Base-by-base conservation (phyloP, 2,113 vertebrate species). In the Macaca mulatta region DNA sequence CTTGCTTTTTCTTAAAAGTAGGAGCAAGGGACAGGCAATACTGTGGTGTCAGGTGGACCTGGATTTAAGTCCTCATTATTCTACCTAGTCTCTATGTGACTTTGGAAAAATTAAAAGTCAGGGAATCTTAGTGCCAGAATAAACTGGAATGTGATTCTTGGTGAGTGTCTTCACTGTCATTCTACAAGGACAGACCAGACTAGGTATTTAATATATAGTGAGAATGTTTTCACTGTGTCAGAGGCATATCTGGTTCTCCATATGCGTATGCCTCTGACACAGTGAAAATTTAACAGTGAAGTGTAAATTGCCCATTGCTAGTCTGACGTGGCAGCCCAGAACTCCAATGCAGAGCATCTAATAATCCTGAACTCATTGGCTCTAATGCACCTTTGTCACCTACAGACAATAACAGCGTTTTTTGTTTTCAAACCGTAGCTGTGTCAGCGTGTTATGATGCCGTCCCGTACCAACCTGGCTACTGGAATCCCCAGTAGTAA, bases 401-500 rank as follows among this genome's bases (percentile, higher is more conserved):
- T 85, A 18, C 40, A 75, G 40, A 52, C 23, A 35, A 10, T 79
- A 23, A 79, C 4, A 45, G 16, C 59, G 50, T 77, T 30, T 72
- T 69, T 1, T 61, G 35, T 61, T 87, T 52, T 81, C 95, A 99
- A 98, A 93, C 50, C 92, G 55, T 97, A 98, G 98, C 96, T 89
- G 96, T 93, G 85, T 79, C 89, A 30, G 74, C 52, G 35, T 97
- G 98, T 93, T 61, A 99, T 98, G 98, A 99, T 99, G 99, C 99
- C 99, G 0, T 99, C 99, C 3, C 98, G 99, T 50, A 99, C 98
- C 90, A 98, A 98, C 1, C 98, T 99, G 38, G 96, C 99, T 35
- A 96, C 98, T 97, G 99, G 99, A 50, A 98, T 98, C 30, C 98
- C 99, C 55, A 99, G 97, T 82, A 99, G 99, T 98, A 99, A 99